Evolutionary conservation across 2,888 invertebrate species (phyloP), one percentile per base, ranked within the genome.

Genomic region (Eupithecia abbreviata): DNA sequence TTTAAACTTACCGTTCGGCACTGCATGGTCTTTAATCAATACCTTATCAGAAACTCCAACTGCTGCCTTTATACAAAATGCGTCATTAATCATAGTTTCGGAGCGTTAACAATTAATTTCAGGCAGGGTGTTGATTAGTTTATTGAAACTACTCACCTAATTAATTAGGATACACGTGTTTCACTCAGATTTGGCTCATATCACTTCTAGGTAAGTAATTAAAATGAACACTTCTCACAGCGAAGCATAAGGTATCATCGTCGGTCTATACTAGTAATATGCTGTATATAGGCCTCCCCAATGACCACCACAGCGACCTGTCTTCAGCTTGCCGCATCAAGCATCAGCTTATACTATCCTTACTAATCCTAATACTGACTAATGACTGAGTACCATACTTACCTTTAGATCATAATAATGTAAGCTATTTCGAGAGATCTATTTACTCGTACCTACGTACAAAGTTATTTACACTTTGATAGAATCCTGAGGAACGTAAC

Each of bases 81-180:
- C 62, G n/a, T 66, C 42, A 65, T 65, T 68, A 47, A 68, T 47
- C 68, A 18, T 7, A 69, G 45, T 9, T 67, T 47, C 49, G 45
- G 72, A 51, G 72, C 71, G 69, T 73, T 15, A 5, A 73, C 55
- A 75, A 75, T 71, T 75, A n/a, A 71, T 75, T 62, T 65, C 5
- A 55, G 66, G 42, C 49, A 67, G 55, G 10, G 3, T 67, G 43
- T 75, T 78, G 67, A 78, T 75, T 75, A 67, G 67, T 71, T 67
- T 62, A 13, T 30, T 45, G 30, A 47, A 47, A 1, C 62, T 18
- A 62, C 62, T 30, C 30, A 30, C 30, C 30, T 30, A 62, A 62
- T 18, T 30, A 5, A 62, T 62, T 62, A 30, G 4, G 18, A 12
- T 47, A n/a, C 43, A 65, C 65, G 65, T 65, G 65, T 65, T 65